phyloP scores from a whole-genome alignment of 2,113 vertebrate genomes.

The Pipa parva region DNA sequence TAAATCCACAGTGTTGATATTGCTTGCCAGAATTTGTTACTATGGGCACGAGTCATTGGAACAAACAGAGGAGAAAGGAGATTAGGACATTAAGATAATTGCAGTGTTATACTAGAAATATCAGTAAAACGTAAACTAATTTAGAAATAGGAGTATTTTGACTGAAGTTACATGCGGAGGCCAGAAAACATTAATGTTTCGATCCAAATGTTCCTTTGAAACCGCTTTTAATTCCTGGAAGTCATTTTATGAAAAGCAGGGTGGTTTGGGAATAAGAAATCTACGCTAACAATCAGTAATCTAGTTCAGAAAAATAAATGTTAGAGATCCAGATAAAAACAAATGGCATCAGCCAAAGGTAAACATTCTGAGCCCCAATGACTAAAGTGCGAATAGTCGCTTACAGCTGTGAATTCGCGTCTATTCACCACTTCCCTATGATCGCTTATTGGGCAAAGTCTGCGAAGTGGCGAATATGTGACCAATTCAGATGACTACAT shows the following conservation, averaged over 20 bases:
- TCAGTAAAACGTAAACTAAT: slow-evolving; percentile 57
- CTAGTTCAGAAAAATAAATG: slow-evolving; percentile 49
- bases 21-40: slow-evolving; percentile 28
- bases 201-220: slow-evolving; percentile 61
- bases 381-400: no score
- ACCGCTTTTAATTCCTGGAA: slow-evolving; percentile 60
- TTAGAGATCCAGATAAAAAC: slow-evolving; percentile 46
- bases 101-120: slow-evolving; percentile 48
- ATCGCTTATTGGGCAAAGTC: no score
- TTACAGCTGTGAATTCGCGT: no score
- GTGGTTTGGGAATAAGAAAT: slow-evolving; percentile 60
- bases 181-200: slow-evolving; percentile 43
- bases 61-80: slow-evolving; percentile 40
- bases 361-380: no score
- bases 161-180: slow-evolving; percentile 47
- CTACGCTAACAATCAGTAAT: slow-evolving; percentile 58
- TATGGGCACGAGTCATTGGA: slow-evolving; percentile 40
- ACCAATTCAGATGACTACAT: no score
- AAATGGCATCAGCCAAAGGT: slow-evolving; percentile 10
- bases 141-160: slow-evolving; percentile 58
- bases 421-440: no score
- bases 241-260: slow-evolving; percentile 57
- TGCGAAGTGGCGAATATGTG: no score
- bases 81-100: slow-evolving; percentile 46
- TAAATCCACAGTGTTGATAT: slow-evolving; percentile 18